A percentile compares a stretch with the other conserved stretches of the same genome.
Evolutionary conservation across 2,888 invertebrate species (phyloP).

Genomic region (Troglohyphantes excavatus): DNA sequence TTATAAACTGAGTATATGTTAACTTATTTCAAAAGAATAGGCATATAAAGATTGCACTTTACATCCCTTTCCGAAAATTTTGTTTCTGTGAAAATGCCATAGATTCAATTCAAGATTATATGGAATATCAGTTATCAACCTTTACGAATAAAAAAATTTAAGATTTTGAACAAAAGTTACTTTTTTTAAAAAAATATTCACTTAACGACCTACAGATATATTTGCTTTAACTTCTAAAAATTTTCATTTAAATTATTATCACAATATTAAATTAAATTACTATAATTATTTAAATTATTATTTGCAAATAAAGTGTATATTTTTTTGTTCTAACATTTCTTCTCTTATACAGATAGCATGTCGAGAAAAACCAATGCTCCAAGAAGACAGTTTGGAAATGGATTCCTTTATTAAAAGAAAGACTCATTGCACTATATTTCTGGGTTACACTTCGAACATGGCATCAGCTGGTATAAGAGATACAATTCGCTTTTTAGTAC

Average conservation of each 20-base stretch:
- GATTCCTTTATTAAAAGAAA: conserved; percentile 88
- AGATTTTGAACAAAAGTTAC: no score
- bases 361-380: conserved; percentile 87
- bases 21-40: no score
- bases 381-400: conserved; percentile 87
- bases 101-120: no score
- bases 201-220: background rate
- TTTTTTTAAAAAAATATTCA: no score
- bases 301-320: background rate
- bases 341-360: conserved; percentile 86
- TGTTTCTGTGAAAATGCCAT: no score
- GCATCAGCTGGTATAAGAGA: conserved; percentile 97
- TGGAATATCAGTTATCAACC: no score
- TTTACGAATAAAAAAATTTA: no score
- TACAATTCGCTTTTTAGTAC: conserved; percentile 91
- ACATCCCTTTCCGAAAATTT: no score
- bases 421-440: conserved; percentile 93
- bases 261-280: background rate
- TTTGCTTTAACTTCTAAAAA: background rate
- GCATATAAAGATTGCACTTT: no score
- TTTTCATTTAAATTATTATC: background rate
- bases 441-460: conserved; percentile 98
- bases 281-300: no score
- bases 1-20: no score
- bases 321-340: background rate